phyloP scores from a whole-genome alignment of 2,888 invertebrate species.

The Mythimna loreyi region DNA sequence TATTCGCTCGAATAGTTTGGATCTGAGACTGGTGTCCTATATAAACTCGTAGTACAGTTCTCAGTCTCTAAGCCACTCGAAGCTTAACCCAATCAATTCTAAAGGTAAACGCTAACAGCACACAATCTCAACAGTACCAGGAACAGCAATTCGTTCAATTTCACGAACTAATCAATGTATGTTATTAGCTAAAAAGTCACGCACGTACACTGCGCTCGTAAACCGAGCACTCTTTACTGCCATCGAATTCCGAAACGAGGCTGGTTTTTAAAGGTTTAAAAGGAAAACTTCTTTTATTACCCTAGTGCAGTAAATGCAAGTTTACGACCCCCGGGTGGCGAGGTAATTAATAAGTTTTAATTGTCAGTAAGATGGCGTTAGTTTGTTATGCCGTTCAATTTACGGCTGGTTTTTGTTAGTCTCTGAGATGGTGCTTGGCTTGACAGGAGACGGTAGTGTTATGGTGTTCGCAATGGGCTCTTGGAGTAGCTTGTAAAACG shows the following conservation, averaged over 20 bases:
- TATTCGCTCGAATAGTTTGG: background rate
- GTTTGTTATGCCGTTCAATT: constrained; percentile 65
- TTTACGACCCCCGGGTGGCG: constrained; percentile 80
- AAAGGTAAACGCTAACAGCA: background rate
- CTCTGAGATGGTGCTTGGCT: constrained; percentile 34
- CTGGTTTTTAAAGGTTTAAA: constrained; percentile 77
- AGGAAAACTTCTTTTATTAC: constrained; percentile 83
- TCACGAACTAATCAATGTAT: constrained; percentile 76
- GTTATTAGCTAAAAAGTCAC: constrained; percentile 81
- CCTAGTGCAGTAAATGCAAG: constrained; percentile 72
- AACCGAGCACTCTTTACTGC: constrained; percentile 73
- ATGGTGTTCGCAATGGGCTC: constrained; percentile 19
- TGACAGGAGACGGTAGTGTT: constrained; percentile 16
- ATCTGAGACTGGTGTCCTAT: no score
- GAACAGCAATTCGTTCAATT: constrained; percentile 61
- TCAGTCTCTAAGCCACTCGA: background rate
- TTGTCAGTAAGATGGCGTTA: constrained; percentile 69
- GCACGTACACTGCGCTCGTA: constrained; percentile 68
- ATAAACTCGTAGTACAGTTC: no score
- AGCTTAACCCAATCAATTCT: constrained; percentile 7
- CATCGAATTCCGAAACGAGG: constrained; percentile 73
- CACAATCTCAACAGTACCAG: constrained; percentile 38
- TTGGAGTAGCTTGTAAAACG: background rate
- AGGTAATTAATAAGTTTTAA: constrained; percentile 87
- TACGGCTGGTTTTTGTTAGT: constrained; percentile 44